Base-by-base conservation (phyloP, 2,888 invertebrate species). In the Drepana falcataria region DNA sequence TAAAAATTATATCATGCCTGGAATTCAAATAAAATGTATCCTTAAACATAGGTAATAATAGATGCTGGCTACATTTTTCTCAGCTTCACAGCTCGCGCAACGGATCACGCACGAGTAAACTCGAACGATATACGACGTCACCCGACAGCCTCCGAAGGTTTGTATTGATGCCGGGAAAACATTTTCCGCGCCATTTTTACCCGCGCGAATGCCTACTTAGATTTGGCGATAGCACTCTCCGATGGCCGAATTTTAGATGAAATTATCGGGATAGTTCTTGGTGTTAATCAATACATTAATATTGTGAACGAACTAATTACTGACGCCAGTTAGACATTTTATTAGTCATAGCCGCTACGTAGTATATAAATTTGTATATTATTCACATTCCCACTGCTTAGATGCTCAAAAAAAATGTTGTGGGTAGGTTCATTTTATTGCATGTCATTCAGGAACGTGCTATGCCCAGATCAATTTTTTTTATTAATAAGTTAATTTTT, bases 131-230 rank as follows among this genome's bases (percentile, higher is more conserved):
- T 9, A 44, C 44, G 44, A 44, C 60, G 57, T 40, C 52, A 35
- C 56, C 77, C 86, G 87, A 87, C 57, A 55, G 54, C 51, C 49
- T 56, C 78, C 86, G 85, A 84, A 63, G 61, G 61, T 63, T 59
- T 61, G 77, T 87, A 89, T 89, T 82, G 87, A 89, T 85, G 87
- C 81, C 82, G 82, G 82, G 80, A 85, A 86, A 86, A 83, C 69
- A 68, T 69, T 86, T 87, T 81, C 79, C 87, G 84, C 87, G 87
- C 87, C 85, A 87, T 87, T 89, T 89, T 87, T 79, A 69, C 73
- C 78, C 74, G 80, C 75, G 64, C 62, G 57, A 59, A 61, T 72
- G 69, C 61, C 69, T 75, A 73, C 73, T 72, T 71, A 74, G 69
- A 61, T 81, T 85, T 82, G 79, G 80, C 81, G 81, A 76, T 44